phyloP scores from a whole-genome alignment of 1,140 invertebrate species.

The Marisa cornuarietis region DNA sequence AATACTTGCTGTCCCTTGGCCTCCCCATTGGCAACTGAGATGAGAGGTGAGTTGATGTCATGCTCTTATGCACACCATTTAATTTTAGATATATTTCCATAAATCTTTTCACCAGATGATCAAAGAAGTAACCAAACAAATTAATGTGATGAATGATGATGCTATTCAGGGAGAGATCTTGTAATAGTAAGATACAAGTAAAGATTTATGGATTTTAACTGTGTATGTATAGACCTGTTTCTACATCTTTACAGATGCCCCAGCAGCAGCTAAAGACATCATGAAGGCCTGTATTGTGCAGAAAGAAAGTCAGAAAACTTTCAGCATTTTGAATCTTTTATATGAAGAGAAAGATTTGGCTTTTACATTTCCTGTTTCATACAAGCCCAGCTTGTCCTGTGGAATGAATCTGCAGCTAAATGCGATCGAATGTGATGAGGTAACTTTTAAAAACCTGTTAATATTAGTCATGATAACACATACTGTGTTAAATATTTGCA shows the following conservation, averaged over 20 bases:
- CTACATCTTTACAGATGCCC: neutral
- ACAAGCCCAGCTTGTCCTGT: conserved; percentile 1
- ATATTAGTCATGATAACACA: too few species aligned
- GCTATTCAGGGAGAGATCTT: too few species aligned
- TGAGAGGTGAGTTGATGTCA: too few species aligned
- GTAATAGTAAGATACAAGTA: too few species aligned
- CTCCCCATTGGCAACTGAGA: neutral
- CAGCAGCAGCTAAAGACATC: neutral
- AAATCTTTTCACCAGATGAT: too few species aligned
- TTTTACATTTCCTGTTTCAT: neutral
- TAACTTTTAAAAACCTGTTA: neutral
- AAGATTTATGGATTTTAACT: too few species aligned
- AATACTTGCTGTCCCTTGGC: neutral
- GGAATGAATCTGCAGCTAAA: conserved; percentile 7
- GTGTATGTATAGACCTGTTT: too few species aligned
- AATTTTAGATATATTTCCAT: too few species aligned
- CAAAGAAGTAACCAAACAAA: too few species aligned
- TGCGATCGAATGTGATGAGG: conserved; percentile 10
- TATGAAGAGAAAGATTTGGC: conserved; percentile 10
- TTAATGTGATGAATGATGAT: too few species aligned
- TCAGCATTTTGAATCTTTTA: conserved; percentile 2
- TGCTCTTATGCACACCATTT: too few species aligned
- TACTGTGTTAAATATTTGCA: too few species aligned
- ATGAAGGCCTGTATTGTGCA: conserved; percentile 6
- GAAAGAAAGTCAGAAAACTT: neutral